Evolutionary conservation across 2,113 vertebrate species (phyloP), one percentile per base, ranked within the genome.

Genomic region (Odontophorus gujanensis): DNA sequence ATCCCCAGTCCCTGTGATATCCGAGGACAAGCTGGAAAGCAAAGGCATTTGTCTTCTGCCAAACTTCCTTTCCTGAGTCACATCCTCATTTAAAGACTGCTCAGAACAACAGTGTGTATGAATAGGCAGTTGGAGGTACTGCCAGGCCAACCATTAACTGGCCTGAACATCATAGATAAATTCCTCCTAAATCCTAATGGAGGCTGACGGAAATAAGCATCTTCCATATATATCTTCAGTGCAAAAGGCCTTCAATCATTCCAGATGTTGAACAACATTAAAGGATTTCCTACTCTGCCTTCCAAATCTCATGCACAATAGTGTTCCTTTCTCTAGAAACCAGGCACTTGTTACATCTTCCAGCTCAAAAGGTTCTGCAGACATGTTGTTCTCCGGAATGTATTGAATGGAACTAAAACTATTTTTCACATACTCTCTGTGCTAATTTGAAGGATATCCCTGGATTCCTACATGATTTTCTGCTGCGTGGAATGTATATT

Each of bases 181-280:
- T 25, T 75, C 12, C 6, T 81, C 65, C 48, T 30, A 16, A 0
- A 0, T 69, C 45, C 30, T 69, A 68, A 58, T 24, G 8, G 43
- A 68, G 30, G 5, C 53, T 53, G 6, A 2, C 43, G 36, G 48
- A 79, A 89, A 68, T 1, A 74, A 34, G 30, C 34, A 69, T 9
- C n/a, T 51, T 30, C 30, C 13, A n/a, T 0, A 0, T 30, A 14
- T 30, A 66, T 26, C 7, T 19, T 66, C 15, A 72, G 3, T 12
- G 21, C 9, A 71, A 71, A 85, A 34, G 11, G 20, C 13, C 38
- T 48, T 50, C 59, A 25, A 53, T 22, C 5, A 3, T 51, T 78
- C 58, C 4, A 26, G 40, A 81, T 17, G 11, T 4, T 61, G 72
- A 75, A 26, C 8, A 43, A 12, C 0, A 1, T 14, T 30, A 73